Conservation (phyloP, 2,113 vertebrate genomes). For the Psophia crepitans region DNA sequence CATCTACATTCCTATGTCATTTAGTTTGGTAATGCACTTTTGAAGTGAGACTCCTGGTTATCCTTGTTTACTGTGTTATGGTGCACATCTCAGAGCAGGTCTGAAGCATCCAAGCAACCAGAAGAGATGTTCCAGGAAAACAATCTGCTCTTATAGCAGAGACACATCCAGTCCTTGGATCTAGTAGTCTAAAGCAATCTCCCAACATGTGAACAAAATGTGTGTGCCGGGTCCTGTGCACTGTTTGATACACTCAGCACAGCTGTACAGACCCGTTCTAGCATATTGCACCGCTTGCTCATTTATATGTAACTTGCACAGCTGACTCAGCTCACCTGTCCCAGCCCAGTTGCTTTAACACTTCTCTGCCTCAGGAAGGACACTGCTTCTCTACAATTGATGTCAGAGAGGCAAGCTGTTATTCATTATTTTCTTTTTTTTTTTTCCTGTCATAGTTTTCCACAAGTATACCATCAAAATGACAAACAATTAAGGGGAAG, state of each 20-base stretch:
- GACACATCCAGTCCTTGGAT: neutral
- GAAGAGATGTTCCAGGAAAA: neutral
- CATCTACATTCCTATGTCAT: neutral
- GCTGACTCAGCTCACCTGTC: neutral
- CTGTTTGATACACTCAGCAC: neutral
- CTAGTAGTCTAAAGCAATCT: neutral
- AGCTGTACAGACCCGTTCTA: neutral
- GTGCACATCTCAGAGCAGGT: neutral
- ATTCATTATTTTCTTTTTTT: neutral
- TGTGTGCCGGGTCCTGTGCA: neutral
- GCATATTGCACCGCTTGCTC: neutral
- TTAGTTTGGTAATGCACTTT: neutral
- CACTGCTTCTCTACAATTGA: neutral
- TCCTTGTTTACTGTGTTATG: neutral
- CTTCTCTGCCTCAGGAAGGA: neutral
- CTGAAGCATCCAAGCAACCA: neutral
- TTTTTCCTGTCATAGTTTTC: neutral
- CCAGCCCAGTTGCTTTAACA: neutral
- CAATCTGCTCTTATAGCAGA: neutral
- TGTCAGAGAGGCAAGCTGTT: neutral
- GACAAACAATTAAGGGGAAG: neutral
- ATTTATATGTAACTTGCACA: accelerated
- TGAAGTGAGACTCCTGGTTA: neutral
- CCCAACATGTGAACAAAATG: neutral
- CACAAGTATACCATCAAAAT: neutral